These are phyloP conservation scores for Sinocyclocheilus anshuiensis DNA, from an alignment of 2,113 vertebrate species.

Conservation along the genomic window DNA sequence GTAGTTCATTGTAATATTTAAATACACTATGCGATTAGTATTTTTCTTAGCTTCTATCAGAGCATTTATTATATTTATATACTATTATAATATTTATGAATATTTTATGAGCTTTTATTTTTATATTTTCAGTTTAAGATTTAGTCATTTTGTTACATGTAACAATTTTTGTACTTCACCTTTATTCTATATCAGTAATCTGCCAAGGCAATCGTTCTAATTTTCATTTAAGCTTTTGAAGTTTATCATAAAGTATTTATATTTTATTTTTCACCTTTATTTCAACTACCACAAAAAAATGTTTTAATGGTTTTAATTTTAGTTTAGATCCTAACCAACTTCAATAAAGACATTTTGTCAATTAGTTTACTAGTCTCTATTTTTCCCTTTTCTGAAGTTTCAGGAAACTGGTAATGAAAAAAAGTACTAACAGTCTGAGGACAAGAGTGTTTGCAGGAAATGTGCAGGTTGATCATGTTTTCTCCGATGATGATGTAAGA, in stretches of 20 bases:
- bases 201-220: neutral
- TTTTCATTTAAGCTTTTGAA: no score
- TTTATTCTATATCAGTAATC: neutral
- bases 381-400: neutral
- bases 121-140: no score
- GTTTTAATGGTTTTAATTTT: no score
- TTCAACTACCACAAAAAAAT: neutral
- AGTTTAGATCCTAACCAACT: neutral
- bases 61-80: no score
- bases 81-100: neutral
- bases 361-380: neutral
- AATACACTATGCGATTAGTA: no score
- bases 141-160: no score
- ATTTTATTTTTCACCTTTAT: neutral
- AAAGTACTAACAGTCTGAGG: constrained; percentile 80
- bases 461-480: constrained; percentile 83
- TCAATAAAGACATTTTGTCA: neutral
- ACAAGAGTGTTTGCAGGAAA: constrained; percentile 87
- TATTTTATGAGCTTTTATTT: neutral
- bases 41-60: no score
- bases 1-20: no score
- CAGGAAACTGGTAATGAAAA: neutral
- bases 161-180: no score
- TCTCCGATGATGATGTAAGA: constrained; percentile 85
- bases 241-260: neutral